These are phyloP conservation scores for Pelusios castaneus DNA, from an alignment of 2,113 vertebrate species.

Conservation along the genomic window DNA sequence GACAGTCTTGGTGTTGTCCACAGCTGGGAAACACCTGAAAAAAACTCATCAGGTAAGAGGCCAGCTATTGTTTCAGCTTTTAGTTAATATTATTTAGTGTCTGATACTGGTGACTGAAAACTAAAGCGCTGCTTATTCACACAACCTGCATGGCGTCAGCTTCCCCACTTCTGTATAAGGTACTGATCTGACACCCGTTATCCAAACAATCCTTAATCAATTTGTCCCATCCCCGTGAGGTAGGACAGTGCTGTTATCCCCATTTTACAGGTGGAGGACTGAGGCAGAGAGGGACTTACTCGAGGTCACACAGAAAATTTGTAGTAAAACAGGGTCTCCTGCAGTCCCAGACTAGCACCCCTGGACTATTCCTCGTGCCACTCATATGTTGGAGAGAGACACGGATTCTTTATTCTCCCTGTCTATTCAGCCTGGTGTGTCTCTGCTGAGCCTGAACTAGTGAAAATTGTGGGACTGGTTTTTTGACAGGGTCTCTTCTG, in stretches of 20 bases:
- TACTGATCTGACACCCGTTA: neutral
- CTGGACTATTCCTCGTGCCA: neutral
- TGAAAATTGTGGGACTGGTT: neutral
- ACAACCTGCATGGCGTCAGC: neutral
- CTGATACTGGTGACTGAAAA: neutral
- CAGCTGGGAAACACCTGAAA: neutral
- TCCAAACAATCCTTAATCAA: neutral
- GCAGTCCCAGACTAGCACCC: too few species aligned
- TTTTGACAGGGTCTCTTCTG: neutral
- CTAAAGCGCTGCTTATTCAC: neutral
- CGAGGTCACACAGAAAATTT: neutral
- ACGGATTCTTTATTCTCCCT: neutral
- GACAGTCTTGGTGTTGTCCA: too few species aligned
- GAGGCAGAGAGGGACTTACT: neutral
- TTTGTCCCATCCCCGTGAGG: neutral
- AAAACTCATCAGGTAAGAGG: neutral
- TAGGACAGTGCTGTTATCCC: neutral
- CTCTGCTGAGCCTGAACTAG: neutral
- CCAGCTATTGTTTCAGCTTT: neutral
- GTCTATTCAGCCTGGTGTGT: neutral
- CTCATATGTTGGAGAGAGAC: too few species aligned
- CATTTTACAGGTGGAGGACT: neutral
- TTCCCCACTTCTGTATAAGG: neutral
- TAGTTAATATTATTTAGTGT: neutral
- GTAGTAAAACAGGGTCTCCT: neutral